phyloP scores from a whole-genome alignment of 2,888 invertebrate species.

The Epirrhoe alternata region DNA sequence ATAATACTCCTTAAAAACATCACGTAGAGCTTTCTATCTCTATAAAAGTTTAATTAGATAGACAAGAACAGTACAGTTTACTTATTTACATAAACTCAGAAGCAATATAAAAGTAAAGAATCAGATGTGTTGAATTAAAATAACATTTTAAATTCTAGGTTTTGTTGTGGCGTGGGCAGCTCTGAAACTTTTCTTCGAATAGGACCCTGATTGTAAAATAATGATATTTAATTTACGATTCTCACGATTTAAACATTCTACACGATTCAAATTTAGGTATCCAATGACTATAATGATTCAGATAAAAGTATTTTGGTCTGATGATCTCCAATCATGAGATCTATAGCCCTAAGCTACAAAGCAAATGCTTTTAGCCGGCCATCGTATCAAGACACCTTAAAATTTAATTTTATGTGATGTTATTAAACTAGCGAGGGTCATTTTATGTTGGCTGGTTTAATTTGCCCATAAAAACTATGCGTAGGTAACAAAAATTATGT shows the following conservation, averaged over 20 bases:
- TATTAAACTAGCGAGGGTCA: slow-evolving; percentile 44
- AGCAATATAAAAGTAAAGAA: too few species aligned
- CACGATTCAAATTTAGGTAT: slow-evolving; percentile 25
- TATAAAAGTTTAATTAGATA: too few species aligned
- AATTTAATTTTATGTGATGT: slow-evolving; percentile 13
- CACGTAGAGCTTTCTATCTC: too few species aligned
- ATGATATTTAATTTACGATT: slow-evolving; percentile 36
- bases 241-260: slow-evolving; percentile 47
- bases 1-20: too few species aligned
- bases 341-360: slow-evolving; percentile 65
- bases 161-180: not conserved
- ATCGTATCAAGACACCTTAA: slow-evolving; percentile 49
- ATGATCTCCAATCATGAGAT: slow-evolving; percentile 67
- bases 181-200: slow-evolving; percentile 2
- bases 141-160: not conserved
- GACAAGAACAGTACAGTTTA: too few species aligned
- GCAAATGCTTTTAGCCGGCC: slow-evolving; percentile 55
- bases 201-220: slow-evolving; percentile 18
- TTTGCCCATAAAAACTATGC: slow-evolving; percentile 56
- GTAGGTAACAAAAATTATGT: slow-evolving; percentile 67
- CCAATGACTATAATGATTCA: slow-evolving; percentile 38
- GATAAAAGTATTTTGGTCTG: slow-evolving; percentile 52
- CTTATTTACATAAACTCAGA: too few species aligned
- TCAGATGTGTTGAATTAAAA: not conserved
- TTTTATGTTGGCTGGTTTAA: slow-evolving; percentile 49